Conservation (phyloP, 2,113 vertebrate species). For the Galbula dea region DNA sequence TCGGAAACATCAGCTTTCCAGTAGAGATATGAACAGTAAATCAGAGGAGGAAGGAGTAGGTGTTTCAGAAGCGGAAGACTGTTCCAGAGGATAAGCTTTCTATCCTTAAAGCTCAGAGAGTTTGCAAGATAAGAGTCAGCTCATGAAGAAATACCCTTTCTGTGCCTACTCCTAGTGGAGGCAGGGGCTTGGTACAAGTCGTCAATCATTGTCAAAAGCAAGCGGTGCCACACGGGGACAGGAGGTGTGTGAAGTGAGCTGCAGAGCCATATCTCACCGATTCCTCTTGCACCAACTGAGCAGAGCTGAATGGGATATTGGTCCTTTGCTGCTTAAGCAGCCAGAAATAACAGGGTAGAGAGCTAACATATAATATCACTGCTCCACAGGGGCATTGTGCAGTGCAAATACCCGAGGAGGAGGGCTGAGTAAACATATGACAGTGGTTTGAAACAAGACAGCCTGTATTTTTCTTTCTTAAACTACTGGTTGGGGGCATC, state of each 20-base stretch:
- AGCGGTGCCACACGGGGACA: neutral
- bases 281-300: neutral
- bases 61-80: neutral
- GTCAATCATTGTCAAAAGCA: slow-evolving; percentile 7
- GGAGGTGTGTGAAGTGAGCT: neutral
- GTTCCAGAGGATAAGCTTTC: slow-evolving; percentile 10
- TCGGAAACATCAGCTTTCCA: neutral
- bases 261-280: neutral
- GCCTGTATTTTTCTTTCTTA: neutral
- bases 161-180: neutral
- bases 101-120: neutral
- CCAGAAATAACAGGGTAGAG: slow-evolving; percentile 34
- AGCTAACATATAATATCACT: neutral
- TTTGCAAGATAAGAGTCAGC: neutral
- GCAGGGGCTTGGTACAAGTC: neutral
- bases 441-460: neutral
- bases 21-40: neutral
- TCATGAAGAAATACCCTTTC: neutral
- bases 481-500: neutral
- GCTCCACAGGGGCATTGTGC: neutral
- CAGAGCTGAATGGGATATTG: neutral
- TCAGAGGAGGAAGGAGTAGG: neutral
- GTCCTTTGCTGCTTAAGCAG: slow-evolving; percentile 38
- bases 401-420: neutral
- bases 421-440: neutral